Base-by-base conservation (phyloP, 2,797 vertebrate genomes). In the Epinephelus malabaricus region DNA sequence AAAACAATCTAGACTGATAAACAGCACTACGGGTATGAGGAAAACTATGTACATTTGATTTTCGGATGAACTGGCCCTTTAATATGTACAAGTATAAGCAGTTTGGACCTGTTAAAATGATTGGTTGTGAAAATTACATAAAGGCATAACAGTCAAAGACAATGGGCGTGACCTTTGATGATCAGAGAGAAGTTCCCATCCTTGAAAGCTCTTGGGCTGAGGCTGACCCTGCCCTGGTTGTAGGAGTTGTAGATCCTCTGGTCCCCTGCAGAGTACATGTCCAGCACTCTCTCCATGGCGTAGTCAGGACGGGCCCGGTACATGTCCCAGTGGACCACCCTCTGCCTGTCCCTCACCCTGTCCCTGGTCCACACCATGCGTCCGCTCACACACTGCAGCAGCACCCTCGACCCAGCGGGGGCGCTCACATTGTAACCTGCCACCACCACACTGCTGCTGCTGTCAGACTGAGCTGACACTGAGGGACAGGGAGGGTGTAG, bases 101-200 rank as follows among this genome's bases (percentile, higher is more conserved):
- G 19, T 56, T 9, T 50, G 43, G 13, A n/a, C 7, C 7, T 38
- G 2, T 40, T 17, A 27, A 23, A 21, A 54, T 14, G 1, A 6
- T 34, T 11, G 46, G 62, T 59, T 40, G 3, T 67, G 12, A 64
- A 19, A 63, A 71, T 51, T 0, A 30, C n/a, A 45, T 6, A 1
- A 34, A 34, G 34, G 34, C 34, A 8, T 34, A 34, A 34, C 34
- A 8, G 18, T 58, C 13, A 82, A 54, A 85, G 47, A 49, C 43
- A 68, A n/a, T 25, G 71, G 19, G 13, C 4, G 47, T 62, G 72
- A 98, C 98, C 96, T 94, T 94, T 96, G 89, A 99, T 97, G 79
- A 98, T 91, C 88, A 99, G 92, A 0, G 98, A 99, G 95, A 99
- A 99, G 94, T 99, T 99, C 71, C 98, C 98, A 1, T 98, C 96